Evolutionary conservation across 2,113 vertebrate species (phyloP), one percentile per base, ranked within the genome.

Genomic region (Desmodus rotundus): DNA sequence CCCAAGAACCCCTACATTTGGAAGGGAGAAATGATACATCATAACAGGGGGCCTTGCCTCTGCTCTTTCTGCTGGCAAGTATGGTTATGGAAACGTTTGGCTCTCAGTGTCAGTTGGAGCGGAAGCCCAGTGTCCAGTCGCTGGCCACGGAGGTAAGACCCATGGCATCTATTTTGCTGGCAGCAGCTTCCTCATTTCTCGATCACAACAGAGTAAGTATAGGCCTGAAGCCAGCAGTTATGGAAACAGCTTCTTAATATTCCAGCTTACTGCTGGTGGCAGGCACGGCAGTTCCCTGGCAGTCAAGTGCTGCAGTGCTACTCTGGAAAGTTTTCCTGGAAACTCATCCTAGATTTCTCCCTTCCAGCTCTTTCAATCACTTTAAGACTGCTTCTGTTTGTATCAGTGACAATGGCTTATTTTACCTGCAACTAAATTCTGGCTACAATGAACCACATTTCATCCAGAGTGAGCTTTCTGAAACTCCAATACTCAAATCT

Each of bases 251-350:
- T 73, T 82, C 92, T 96, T 95, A 87, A 92, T 83, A 96, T 85
- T 92, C 70, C 85, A 87, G 56, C 50, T 96, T 91, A 90, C 76
- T 85, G 88, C 93, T 89, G 73, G 65, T 11, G 77, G 65, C 88
- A 87, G 85, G 87, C 56, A 41, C 15, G 78, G 77, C 61, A 82
- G 73, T 50, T 94, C 81, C 85, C 88, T 88, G 93, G 85, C 91
- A 93, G 65, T 87, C 93, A 87, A 94, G 45, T 92, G 95, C 83
- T 68, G 43, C 84, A 63, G 68, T 83, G 74, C 43, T 86, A 77
- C 84, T 96, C 82, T 96, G 82, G 82, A 96, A 97, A 19, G 65
- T 85, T 96, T 93, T 97, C 83, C 89, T 96, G 86, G 91, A 94
- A 94, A 82, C 67, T 96, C 88, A 95, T 83, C 74, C 41, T 92